Base-by-base conservation (phyloP, 1,140 invertebrate genomes). In the Saccostrea glomerata region DNA sequence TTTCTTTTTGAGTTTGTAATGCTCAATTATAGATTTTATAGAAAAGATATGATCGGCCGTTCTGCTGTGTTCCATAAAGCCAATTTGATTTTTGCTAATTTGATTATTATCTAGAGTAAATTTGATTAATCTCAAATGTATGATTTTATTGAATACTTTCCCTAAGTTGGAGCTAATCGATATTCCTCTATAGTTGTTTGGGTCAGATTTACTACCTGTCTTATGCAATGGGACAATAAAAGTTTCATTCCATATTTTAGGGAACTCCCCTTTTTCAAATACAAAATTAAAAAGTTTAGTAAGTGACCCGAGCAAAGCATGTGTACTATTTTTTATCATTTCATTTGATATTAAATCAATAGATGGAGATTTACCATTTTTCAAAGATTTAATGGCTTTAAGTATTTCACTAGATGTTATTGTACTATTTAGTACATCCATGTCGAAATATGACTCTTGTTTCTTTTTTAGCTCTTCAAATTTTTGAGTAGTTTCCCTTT, bases 51-150 rank as follows among this genome's bases (percentile, higher is more conserved):
- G 86, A n/a, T 87, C 86, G 13, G 86, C n/a, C 25, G 47, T 87
- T 12, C 86, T 40, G 54, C 86, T 58, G 55, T 87, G 77, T 20
- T 87, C 54, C 54, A 82, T 87, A 23, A 87, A 87, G 36, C 70
- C 86, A 58, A 87, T 87, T 58, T 87, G 86, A 60, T 87, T 87
- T 82, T 87, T 82, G 25, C 47, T 82, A n/a, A 87, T 87, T 47
- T 55, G 47, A 55, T 73, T 73, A n/a, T 87, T 70, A 30, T 58
- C 63, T 54, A 82, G 12, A 36, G 82, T 55, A 58, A 87, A 87
- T 23, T 58, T 82, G 15, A n/a, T 11, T 6, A 87, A 23, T 23
- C 86, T 6, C 12, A 25, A 30, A 82, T 25, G 54, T 15, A 87
- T 58, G 9, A 87, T 30, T 77, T 87, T 87, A 60, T 87, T 87